Evolutionary conservation across 2,888 invertebrate species (phyloP), one percentile per base, ranked within the genome.

Genomic region (Drosophila mulleri): DNA sequence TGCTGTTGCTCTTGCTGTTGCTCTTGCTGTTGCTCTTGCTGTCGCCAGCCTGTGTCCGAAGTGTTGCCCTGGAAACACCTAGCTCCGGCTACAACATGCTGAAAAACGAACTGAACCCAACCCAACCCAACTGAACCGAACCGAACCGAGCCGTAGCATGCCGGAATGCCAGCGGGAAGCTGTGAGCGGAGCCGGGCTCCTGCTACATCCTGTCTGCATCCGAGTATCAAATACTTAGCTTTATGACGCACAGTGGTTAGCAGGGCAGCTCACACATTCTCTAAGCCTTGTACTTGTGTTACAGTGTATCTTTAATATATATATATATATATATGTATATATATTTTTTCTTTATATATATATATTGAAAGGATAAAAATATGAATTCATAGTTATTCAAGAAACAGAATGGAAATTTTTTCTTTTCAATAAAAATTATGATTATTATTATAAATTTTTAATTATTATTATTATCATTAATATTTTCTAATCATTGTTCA

Each of bases 21-120:
- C 26, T 26, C 6, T 26, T 26, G 26, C 35, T 35, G 35, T 37
- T 37, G 56, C 67, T 67, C 58, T 44, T 68, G 62, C 57, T 78
- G 79, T 78, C 78, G 67, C 79, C 75, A 71, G 75, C 56, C 71
- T 75, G 70, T 44, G 57, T 67, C 37, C 65, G 67, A 79, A 70
- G 64, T 62, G 59, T 70, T 48, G 32, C 67, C 66, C 62, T 45
- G 64, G 77, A 47, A 54, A 57, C 48, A 61, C 41, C 54, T 26
- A 37, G 32, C 37, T 39, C 53, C 16, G n/a, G 26, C 11, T 1
- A 53, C 29, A 45, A 52, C 48, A 63, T 18, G 32, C 50, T 8
- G 9, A 66, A 53, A 56, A 56, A 65, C 52, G 29, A 58, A 48
- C 42, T 54, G 66, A 67, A 62, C 50, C 41, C 45, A 68, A 53